Evolutionary conservation across 1,140 invertebrate species (phyloP).

Genomic region (Ditylenchus dipsaci): DNA sequence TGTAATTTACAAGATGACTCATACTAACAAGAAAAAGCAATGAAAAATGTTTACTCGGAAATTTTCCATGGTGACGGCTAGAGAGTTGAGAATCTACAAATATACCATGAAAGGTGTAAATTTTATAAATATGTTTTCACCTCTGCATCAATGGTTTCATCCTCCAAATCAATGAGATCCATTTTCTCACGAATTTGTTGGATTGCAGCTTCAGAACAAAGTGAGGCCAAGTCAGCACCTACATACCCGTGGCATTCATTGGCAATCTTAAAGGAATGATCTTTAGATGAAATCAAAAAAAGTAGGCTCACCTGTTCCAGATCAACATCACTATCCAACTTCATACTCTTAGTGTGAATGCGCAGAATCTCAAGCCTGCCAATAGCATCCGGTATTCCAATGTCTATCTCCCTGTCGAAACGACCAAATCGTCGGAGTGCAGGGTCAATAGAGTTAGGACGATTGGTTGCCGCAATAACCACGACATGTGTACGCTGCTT

Average conservation of each 20-base stretch:
- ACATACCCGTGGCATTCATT: slow-evolving; percentile 97
- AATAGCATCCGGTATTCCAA: slow-evolving; percentile 96
- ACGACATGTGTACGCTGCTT: slow-evolving; percentile 97
- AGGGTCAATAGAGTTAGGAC: slow-evolving; percentile 96
- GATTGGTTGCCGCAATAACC: slow-evolving; percentile 98
- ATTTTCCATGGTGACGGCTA: slow-evolving; percentile 98
- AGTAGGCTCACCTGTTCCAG: slow-evolving; percentile 79
- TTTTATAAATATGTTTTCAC: slow-evolving; percentile 62
- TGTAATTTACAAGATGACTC: slow-evolving; percentile 11
- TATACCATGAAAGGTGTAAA: no score
- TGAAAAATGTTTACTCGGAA: slow-evolving; percentile 65
- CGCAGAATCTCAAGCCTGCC: slow-evolving; percentile 92
- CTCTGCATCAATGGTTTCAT: slow-evolving; percentile 98
- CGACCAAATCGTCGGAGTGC: slow-evolving; percentile 93
- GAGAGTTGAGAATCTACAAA: slow-evolving; percentile 69
- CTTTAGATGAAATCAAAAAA: background rate
- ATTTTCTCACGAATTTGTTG: slow-evolving; percentile 99
- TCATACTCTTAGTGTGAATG: slow-evolving; percentile 99
- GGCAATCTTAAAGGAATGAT: slow-evolving; percentile 67
- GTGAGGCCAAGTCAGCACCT: slow-evolving; percentile 92
- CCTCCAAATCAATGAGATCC: slow-evolving; percentile 98
- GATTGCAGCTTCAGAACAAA: slow-evolving; percentile 99
- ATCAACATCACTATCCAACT: slow-evolving; percentile 93
- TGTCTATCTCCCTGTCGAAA: slow-evolving; percentile 98
- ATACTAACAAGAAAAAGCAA: background rate